Percentiles rank a stretch among this genome's conserved stretches.
phyloP scores from a whole-genome alignment of 2,797 vertebrate species.

The Eleutherodactylus coqui region DNA sequence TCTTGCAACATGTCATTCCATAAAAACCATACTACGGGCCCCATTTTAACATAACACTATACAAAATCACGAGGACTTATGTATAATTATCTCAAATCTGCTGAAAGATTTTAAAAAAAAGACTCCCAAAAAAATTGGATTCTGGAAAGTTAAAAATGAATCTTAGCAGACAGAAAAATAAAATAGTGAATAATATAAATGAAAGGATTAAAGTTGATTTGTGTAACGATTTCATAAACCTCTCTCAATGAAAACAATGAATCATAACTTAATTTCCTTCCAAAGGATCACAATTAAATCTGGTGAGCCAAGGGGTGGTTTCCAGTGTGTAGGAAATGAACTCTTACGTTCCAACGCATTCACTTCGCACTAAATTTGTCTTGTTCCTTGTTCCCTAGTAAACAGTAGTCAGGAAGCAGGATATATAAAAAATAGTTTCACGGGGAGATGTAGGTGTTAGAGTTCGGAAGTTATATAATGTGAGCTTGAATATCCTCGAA shows the following conservation, averaged over 20 bases:
- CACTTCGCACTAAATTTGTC: constrained; percentile 66
- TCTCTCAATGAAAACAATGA: constrained; percentile 72
- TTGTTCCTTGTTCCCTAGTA: constrained; percentile 66
- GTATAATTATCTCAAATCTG: background rate
- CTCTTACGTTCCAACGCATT: constrained; percentile 68
- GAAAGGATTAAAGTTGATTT: constrained; percentile 71
- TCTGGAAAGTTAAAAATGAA: constrained; percentile 62
- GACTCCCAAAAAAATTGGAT: constrained; percentile 27
- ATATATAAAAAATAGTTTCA: constrained; percentile 46
- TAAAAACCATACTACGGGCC: background rate
- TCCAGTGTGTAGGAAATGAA: constrained; percentile 70
- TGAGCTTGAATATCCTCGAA: constrained; percentile 48
- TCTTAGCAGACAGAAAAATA: constrained; percentile 67
- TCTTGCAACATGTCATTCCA: no score
- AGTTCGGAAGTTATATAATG: constrained; percentile 59
- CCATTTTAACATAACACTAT: background rate
- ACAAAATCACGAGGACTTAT: background rate
- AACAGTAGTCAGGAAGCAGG: constrained; percentile 68
- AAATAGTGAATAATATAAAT: constrained; percentile 70
- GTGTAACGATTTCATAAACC: constrained; percentile 72
- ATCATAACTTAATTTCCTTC: constrained; percentile 68
- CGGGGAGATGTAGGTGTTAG: constrained; percentile 45
- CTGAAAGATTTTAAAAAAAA: constrained; percentile 24
- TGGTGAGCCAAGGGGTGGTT: constrained; percentile 72
- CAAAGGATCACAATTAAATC: constrained; percentile 68